These are phyloP conservation scores for Athetis lepigone DNA, from an alignment of 2,888 invertebrate genomes.

Conservation along the genomic window DNA sequence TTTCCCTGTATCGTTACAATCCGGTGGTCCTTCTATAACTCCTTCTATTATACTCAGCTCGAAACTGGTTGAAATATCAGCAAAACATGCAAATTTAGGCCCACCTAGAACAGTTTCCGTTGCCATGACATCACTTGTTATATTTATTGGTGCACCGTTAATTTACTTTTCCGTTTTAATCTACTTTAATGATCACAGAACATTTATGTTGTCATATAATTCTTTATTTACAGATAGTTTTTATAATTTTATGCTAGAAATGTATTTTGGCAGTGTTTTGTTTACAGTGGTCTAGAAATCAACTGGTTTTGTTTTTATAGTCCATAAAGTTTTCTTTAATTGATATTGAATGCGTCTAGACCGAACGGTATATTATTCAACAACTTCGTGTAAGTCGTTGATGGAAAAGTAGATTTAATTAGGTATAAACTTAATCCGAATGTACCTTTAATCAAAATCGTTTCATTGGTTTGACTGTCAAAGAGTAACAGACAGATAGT, in stretches of 20 bases:
- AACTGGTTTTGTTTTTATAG: no score
- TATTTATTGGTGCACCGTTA: slow-evolving; percentile 54
- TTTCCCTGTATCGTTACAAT: no score
- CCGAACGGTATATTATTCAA: no score
- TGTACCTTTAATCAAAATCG: no score
- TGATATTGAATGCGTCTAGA: no score
- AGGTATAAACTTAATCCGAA: no score
- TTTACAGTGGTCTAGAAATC: no score
- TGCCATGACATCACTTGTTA: slow-evolving; percentile 57
- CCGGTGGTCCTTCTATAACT: slow-evolving; percentile 10
- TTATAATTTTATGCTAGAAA: slow-evolving; percentile 12
- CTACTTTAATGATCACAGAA: slow-evolving; percentile 41
- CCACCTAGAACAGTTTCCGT: slow-evolving; percentile 48
- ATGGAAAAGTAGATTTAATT: no score
- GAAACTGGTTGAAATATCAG: slow-evolving; percentile 48
- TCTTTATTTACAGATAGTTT: slow-evolving; percentile 19
- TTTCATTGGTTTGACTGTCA: no score
- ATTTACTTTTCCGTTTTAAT: slow-evolving; percentile 61
- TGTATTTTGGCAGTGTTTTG: neutral
- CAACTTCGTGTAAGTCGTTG: no score
- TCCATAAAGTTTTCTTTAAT: no score
- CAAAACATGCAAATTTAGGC: slow-evolving; percentile 50
- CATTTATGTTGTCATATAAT: slow-evolving; percentile 43
- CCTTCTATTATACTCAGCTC: neutral
- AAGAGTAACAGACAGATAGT: no score